Conservation (phyloP, 2,888 invertebrate species). For the Linhomoeus sp. region DNA sequence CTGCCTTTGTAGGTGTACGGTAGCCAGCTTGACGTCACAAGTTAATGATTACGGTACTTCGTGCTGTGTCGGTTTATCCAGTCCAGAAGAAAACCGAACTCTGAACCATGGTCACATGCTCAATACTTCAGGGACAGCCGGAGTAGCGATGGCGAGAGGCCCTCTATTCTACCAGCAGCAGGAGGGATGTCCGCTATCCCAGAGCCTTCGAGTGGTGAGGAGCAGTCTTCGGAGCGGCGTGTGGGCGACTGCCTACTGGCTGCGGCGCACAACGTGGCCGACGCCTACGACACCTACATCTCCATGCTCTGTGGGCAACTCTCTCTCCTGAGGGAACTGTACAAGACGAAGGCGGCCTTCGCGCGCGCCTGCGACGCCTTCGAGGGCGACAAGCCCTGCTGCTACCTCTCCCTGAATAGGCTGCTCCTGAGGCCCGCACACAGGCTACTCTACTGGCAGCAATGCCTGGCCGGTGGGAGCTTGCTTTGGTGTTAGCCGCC, state of each 20-base stretch:
- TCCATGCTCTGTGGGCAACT: conserved; percentile 54
- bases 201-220: no score
- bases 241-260: conserved; percentile 52
- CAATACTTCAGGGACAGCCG: no score
- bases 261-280: conserved; percentile 6
- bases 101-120: no score
- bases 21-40: no score
- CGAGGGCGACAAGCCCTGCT: conserved; percentile 60
- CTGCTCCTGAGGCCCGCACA: conserved; percentile 62
- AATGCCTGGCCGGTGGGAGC: conserved; percentile 29
- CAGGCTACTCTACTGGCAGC: conserved; percentile 60
- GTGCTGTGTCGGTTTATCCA: no score
- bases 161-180: no score
- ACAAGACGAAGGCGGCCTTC: conserved; percentile 47
- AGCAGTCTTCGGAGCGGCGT: no score
- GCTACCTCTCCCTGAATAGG: conserved; percentile 62
- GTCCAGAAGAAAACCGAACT: no score
- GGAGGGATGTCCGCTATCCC: no score
- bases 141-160: no score
- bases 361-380: conserved; percentile 52
- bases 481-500: not conserved
- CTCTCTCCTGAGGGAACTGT: conserved; percentile 56
- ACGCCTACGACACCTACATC: conserved; percentile 33
- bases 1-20: no score
- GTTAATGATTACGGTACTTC: no score